These are phyloP conservation scores for Agapostemon virescens DNA, from an alignment of 2,888 invertebrate genomes.

Conservation along the genomic window DNA sequence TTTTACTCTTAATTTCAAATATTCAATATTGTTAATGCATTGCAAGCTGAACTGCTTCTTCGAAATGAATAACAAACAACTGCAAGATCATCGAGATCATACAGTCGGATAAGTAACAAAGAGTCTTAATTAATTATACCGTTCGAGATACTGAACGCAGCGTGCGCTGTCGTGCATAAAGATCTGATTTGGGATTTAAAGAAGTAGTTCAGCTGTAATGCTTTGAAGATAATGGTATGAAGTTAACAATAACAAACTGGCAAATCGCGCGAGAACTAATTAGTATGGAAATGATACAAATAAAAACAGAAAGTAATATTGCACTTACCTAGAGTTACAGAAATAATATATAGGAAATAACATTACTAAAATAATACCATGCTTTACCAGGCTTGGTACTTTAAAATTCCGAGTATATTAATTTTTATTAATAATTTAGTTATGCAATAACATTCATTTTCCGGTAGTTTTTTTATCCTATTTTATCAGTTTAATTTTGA, in stretches of 20 bases:
- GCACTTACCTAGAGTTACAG: not conserved
- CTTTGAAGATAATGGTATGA: not conserved
- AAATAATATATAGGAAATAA: not conserved
- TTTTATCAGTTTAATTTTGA: too few species aligned
- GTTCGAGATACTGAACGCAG: not conserved
- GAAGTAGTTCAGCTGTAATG: not conserved
- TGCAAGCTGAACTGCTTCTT: not conserved
- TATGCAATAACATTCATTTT: too few species aligned
- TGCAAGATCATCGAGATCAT: not conserved
- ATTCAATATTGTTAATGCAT: not conserved
- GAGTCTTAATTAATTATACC: not conserved
- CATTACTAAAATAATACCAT: too few species aligned
- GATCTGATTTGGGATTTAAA: constrained; percentile 1
- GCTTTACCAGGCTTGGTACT: too few species aligned
- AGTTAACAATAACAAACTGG: not conserved
- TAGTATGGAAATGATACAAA: not conserved
- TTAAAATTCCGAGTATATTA: too few species aligned
- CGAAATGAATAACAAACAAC: not conserved
- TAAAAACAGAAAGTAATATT: not conserved
- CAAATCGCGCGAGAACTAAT: not conserved
- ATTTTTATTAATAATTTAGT: too few species aligned
- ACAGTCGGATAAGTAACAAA: not conserved
- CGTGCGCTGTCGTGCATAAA: not conserved
- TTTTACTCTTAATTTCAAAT: not conserved
- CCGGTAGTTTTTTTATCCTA: too few species aligned